These are phyloP conservation scores for Drosophila elegans DNA, from an alignment of 1,140 invertebrate genomes.

Conservation along the genomic window DNA sequence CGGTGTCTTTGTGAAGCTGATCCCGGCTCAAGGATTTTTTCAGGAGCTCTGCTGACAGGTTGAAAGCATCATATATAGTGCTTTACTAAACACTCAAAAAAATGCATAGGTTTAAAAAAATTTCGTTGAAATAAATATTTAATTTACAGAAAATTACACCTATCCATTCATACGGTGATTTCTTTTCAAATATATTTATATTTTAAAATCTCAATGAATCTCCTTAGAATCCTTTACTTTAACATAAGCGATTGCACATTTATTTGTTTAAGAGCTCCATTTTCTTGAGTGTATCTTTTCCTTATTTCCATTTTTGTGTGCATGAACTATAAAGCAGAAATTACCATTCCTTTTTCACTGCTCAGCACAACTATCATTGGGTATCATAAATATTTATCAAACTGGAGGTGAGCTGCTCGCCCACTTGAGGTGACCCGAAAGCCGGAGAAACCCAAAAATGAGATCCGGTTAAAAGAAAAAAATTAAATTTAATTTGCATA, in stretches of 20 bases:
- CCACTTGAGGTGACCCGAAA: constrained; percentile 61
- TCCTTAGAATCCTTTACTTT: no score
- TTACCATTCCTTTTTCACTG: constrained; percentile 53
- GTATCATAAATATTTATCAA: constrained; percentile 80
- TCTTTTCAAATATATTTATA: no score
- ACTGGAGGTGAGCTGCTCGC: constrained; percentile 43
- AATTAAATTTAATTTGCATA: constrained; percentile 80
- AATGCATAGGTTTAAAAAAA: neutral
- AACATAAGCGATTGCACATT: no score
- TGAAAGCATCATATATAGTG: constrained; percentile 42
- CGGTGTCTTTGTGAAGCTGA: constrained; percentile 64
- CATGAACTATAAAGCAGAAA: constrained; percentile 53
- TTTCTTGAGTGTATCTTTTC: constrained; percentile 54
- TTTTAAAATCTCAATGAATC: neutral
- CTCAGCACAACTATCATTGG: constrained; percentile 43
- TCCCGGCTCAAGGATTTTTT: constrained; percentile 40
- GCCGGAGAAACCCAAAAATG: neutral
- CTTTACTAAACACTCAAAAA: constrained; percentile 3
- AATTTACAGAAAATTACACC: no score
- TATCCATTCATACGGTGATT: no score
- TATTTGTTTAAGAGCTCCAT: no score
- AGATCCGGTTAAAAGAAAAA: constrained; percentile 19
- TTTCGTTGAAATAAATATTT: no score
- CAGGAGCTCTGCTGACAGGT: constrained; percentile 41
- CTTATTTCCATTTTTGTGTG: constrained; percentile 35